Evolutionary conservation across 2,888 invertebrate species (phyloP).

Genomic region (Drosophila limbata): DNA sequence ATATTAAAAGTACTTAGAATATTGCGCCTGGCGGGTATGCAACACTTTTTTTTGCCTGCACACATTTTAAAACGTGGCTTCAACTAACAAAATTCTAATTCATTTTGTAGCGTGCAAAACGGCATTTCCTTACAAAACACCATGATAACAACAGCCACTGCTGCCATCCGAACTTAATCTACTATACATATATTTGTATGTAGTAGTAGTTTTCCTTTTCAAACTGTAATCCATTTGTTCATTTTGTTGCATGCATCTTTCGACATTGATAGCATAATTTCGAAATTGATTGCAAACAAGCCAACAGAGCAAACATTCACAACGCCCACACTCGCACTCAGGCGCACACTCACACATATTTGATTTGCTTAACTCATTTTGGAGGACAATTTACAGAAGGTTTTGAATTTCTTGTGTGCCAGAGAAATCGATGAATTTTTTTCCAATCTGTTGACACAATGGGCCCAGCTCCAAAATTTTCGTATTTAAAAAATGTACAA

Average conservation of each 20-base stretch:
- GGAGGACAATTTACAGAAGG: slow-evolving; percentile 81
- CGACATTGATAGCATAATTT: slow-evolving; percentile 39
- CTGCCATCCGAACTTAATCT: slow-evolving; percentile 22
- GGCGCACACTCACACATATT: slow-evolving; percentile 8
- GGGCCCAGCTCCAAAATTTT: not conserved
- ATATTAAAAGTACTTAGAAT: slow-evolving; percentile 6
- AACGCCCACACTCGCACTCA: slow-evolving; percentile 2
- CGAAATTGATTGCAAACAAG: slow-evolving; percentile 45
- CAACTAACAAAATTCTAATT: not conserved
- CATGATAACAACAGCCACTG: slow-evolving; percentile 27
- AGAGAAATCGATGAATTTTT: slow-evolving; percentile 80
- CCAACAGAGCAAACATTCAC: slow-evolving; percentile 40
- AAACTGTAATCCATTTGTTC: slow-evolving; percentile 34
- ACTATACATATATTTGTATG: slow-evolving; percentile 27
- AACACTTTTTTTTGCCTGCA: slow-evolving; percentile 34
- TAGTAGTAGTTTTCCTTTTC: slow-evolving; percentile 37
- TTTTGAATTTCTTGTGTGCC: slow-evolving; percentile 60
- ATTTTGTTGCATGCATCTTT: slow-evolving; percentile 46
- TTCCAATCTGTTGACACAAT: slow-evolving; percentile 1
- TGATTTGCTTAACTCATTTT: slow-evolving; percentile 34
- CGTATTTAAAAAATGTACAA: not conserved
- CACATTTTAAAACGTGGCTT: slow-evolving; percentile 10
- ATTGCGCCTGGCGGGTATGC: slow-evolving; percentile 48
- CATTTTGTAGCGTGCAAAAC: slow-evolving; percentile 5
- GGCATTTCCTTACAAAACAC: slow-evolving; percentile 27